Evolutionary conservation across 2,797 vertebrate species (phyloP), one percentile per base, ranked within the genome.

Genomic region (Geotrypetes seraphini): DNA sequence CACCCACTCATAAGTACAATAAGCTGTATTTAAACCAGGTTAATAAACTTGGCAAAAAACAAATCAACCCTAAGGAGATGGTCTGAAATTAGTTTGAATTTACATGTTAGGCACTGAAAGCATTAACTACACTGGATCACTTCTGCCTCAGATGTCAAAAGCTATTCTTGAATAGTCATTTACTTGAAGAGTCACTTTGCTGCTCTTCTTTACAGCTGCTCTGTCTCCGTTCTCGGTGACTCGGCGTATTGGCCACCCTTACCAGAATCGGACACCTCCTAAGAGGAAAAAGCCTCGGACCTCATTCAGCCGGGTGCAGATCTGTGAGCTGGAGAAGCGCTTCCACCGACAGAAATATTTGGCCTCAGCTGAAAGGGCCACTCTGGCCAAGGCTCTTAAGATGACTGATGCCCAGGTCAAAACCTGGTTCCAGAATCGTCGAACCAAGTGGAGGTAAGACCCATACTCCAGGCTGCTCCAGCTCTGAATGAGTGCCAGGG

Each of bases 391-490:
- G 50, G 87, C 91, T 22, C 77, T 97, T 45, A 91, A 91, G 68
- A 98, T 98, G 94, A 97, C 91, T 0, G 94, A 98, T 1, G 92
- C 93, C 5, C 94, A 97, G 68, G 94, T 97, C 63, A 98, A 98
- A 71, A 97, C 94, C 39, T 98, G 94, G 94, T 96, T 98, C 69
- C 94, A 98, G 77, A 98, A 97, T 71, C 83, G 93, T 39, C 83
- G 93, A 69, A 98, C 94, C 53, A 98, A 98, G 73, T 98, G 94
- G 95, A 87, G 93, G 94, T 96, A 78, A 71, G 55, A 9, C 14
- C 24, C 16, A 19, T 25, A 16, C 3, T 7, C 1, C 6, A 35
- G 34, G 10, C 10, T 3, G 7, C 12, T 39, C 16, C 13, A 5
- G 13, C 7, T 20, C 10, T 28, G 4, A 9, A 21, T 3, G 23